phyloP scores from a whole-genome alignment of 2,797 vertebrate species.

The Chelon auratus region DNA sequence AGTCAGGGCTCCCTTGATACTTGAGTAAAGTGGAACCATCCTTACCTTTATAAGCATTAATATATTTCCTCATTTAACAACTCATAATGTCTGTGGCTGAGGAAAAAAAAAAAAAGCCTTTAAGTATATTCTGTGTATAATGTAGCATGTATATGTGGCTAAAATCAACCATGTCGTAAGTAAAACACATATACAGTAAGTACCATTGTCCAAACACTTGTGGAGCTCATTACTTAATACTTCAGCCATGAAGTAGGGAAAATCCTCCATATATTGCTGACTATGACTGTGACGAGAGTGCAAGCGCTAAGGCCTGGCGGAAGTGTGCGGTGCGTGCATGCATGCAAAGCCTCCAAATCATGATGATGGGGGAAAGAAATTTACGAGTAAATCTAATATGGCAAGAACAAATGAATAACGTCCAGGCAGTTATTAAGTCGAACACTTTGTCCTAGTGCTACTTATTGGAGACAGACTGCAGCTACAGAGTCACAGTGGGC shows the following conservation, averaged over 20 bases:
- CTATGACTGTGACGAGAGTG: background rate
- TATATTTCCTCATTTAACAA: too few species aligned
- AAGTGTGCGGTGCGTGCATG: conserved; percentile 12
- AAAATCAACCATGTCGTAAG: too few species aligned
- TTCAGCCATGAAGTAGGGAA: background rate
- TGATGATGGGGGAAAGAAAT: background rate
- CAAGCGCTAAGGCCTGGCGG: background rate
- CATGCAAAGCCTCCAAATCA: background rate
- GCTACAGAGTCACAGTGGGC: background rate
- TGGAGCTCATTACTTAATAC: background rate
- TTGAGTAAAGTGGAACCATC: too few species aligned
- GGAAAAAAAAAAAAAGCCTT: too few species aligned
- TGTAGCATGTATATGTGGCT: background rate
- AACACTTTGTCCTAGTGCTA: background rate
- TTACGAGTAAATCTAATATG: conserved; percentile 9
- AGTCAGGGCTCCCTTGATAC: too few species aligned
- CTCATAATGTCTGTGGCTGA: too few species aligned
- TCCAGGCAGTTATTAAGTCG: background rate
- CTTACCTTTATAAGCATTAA: too few species aligned
- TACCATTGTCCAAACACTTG: background rate
- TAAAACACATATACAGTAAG: background rate
- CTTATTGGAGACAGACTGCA: background rate
- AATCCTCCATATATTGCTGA: background rate
- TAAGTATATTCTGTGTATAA: too few species aligned
- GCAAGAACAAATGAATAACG: conserved; percentile 16